Conservation (phyloP, 2,797 vertebrate species). For the Tapirus indicus region DNA sequence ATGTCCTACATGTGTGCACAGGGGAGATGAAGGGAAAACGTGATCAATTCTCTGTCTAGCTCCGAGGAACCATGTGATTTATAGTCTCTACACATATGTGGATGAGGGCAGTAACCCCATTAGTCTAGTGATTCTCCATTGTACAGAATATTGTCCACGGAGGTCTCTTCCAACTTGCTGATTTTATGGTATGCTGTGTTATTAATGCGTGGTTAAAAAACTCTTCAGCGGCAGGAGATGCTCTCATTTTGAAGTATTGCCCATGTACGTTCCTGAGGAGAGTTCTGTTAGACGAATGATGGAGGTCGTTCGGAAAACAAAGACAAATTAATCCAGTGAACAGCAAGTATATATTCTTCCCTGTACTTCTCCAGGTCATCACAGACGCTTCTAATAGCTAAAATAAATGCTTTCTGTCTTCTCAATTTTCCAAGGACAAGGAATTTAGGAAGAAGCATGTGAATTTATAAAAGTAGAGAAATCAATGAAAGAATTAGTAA, state of each 20-base stretch:
- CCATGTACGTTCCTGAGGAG: background rate
- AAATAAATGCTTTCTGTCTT: background rate
- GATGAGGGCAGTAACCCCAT: background rate
- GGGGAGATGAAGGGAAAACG: background rate
- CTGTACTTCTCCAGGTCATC: background rate
- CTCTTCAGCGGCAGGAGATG: background rate
- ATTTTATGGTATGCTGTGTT: background rate
- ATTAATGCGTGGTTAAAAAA: background rate
- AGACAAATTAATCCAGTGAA: background rate
- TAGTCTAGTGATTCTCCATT: background rate
- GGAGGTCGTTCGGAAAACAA: conserved; percentile 25
- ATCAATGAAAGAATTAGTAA: background rate
- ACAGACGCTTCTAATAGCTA: background rate
- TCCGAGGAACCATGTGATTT: background rate
- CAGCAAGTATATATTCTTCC: background rate
- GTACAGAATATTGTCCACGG: background rate
- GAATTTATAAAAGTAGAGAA: background rate
- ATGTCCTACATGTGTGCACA: no score
- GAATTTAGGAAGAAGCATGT: background rate
- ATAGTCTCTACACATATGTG: background rate
- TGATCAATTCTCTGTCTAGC: background rate
- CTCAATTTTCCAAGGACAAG: background rate
- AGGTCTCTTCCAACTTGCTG: background rate
- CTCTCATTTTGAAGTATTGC: conserved; percentile 34
- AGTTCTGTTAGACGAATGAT: background rate